Evolutionary conservation across 1,140 invertebrate genomes (phyloP), one percentile per base, ranked within the genome.

Genomic region (Plectrocnemia conspersa): DNA sequence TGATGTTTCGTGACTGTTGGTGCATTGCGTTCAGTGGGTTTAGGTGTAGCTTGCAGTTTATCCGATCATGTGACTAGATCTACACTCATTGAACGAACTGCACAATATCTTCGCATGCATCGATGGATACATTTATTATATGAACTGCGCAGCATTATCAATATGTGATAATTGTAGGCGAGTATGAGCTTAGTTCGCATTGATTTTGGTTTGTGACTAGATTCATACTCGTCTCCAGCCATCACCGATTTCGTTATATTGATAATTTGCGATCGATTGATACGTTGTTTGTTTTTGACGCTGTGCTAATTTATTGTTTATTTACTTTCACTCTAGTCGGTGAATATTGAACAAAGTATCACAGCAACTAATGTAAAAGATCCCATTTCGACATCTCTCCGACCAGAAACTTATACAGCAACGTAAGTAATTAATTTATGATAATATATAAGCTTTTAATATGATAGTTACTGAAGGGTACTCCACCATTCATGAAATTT

Each of bases 191-290:
- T 87, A 79, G 84, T 85, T 77, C 81, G 83, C 82, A 83, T 80
- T 65, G 63, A 45, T 63, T 64, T 65, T 61, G 38, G 61, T 52
- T 75, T 79, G 81, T 87, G 84, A 87, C 85, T 87, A 87, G 84
- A 87, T 86, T 83, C 83, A 85, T 84, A 87, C 85, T 87, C 84
- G 83, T 86, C 83, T 85, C 82, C 79, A 79, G 77, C 74, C 74
- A 73, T 76, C 71, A 73, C 72, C 71, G 52, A 46, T 44, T 16
- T 4, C 47, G 18, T 44, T 21, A 19, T 5, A 44, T 44, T n/a
- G 23, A 15, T 21, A 32, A 9, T 32, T 9, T 32, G n/a, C 29
- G 29, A 9, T 9, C 9, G 29, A n/a, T 32, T 9, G 13, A 7
- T 29, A 13, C n/a, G 7, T 29, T 9, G 13, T 9, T 29, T 13